A percentile compares a stretch with the other conserved stretches of the same genome.
phyloP scores from a whole-genome alignment of 2,797 vertebrate species.

The Columba guinea region DNA sequence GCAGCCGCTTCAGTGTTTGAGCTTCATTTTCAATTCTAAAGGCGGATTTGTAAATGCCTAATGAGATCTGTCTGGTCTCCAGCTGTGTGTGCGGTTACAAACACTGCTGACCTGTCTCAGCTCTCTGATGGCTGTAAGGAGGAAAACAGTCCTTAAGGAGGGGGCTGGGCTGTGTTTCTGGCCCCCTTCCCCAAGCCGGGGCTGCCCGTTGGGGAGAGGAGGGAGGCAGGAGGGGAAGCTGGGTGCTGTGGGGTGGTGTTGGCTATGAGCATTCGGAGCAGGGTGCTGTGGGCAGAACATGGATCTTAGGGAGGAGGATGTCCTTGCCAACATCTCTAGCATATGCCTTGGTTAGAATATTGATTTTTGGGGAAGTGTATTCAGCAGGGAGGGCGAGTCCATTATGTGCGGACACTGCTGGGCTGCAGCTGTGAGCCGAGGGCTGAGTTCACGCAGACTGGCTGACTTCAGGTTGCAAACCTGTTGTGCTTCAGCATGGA shows the following conservation, averaged over 20 bases:
- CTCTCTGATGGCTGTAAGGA: background rate
- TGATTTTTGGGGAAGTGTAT: background rate
- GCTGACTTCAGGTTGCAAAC: background rate
- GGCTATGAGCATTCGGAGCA: fast-evolving
- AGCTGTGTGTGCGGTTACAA: background rate
- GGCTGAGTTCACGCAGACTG: fast-evolving
- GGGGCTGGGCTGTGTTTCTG: background rate
- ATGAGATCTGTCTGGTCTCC: conserved; percentile 22
- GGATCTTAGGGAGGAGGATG: background rate
- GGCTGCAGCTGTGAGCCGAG: background rate
- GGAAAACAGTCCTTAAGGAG: background rate
- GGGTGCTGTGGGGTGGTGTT: background rate
- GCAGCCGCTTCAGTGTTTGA: background rate
- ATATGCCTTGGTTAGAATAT: background rate
- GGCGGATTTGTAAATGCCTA: background rate
- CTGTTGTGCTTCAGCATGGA: fast-evolving
- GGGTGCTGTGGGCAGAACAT: background rate
- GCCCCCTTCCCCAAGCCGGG: background rate
- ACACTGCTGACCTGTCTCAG: background rate
- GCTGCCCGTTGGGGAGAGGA: fast-evolving
- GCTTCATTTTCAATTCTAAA: background rate
- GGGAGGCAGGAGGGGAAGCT: background rate
- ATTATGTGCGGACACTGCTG: fast-evolving
- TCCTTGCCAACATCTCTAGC: background rate
- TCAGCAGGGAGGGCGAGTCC: background rate